Evolutionary conservation across 2,797 vertebrate species (phyloP), one percentile per base, ranked within the genome.

Genomic region (Benthosema pterotum): DNA sequence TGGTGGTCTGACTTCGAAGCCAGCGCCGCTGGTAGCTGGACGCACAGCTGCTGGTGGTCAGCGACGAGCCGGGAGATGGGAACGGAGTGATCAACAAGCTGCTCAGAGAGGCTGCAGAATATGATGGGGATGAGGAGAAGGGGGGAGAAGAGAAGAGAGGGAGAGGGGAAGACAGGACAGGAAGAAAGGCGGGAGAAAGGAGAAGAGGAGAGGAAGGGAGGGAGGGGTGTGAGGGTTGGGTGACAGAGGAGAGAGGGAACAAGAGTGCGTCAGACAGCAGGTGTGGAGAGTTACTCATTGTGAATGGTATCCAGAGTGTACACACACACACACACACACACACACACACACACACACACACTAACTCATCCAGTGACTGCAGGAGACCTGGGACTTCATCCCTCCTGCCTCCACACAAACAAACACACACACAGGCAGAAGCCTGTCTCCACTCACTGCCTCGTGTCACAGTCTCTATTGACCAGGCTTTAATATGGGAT

Each of bases 1-100:
- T 99, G 83, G 97, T 99, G 9, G 97, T 99, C 88, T 99, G 96
- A 80, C 96, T 99, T 68, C 98, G 96, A 18, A 97, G 94, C 97
- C 96, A 99, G 49, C 98, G 95, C 14, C 97, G 90, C 85, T 99
- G 97, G 90, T 98, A 99, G 72, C 98, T 99, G 87, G 96, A 98
- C 0, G 97, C 97, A 91, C 96, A 98, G 88, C 97, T 99, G 85
- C 96, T 96, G 80, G 93, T 96, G 80, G 93, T 97, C 64, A 99
- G 89, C 2, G 98, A 99, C 28, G 97, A 99, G 79, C 97, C 95
- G 18, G 98, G 98, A 0, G 97, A 99, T 0, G 96, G 97, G 78
- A 98, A 97, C 0, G 97, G 96, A 38, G 97, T 98, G 90, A 98
- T 96, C 74, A 98, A 89, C 87, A 99, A 93, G 69, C 96, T 99